These are phyloP conservation scores for Amaurobius ferox DNA, from an alignment of 2,888 invertebrate genomes.

Conservation along the genomic window DNA sequence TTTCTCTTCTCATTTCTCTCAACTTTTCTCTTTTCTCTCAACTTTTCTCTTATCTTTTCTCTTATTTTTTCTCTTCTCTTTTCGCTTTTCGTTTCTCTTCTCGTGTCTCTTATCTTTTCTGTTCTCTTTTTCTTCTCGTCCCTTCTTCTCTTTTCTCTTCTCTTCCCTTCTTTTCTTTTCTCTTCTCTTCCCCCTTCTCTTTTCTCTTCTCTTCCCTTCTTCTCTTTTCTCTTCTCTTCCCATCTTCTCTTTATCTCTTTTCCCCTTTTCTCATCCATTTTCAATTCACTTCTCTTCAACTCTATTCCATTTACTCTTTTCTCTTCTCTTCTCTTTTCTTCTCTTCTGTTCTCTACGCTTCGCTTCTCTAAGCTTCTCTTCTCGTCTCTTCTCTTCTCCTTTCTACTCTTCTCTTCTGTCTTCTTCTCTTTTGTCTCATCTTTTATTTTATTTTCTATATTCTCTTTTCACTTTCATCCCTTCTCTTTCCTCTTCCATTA, in stretches of 20 bases:
- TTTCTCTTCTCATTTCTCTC: not conserved
- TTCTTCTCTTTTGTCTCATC: not conserved
- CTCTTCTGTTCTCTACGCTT: not conserved
- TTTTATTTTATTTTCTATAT: no score
- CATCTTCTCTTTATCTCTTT: no score
- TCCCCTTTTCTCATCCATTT: not conserved
- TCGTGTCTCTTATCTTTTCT: not conserved
- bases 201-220: not conserved
- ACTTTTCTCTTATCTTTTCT: not conserved
- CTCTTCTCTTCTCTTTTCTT: not conserved
- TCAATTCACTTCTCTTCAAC: no score
- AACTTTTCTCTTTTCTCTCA: not conserved
- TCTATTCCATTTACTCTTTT: not conserved
- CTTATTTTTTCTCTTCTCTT: not conserved
- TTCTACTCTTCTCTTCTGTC: no score
- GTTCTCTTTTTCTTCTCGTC: not conserved
- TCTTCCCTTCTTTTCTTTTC: not conserved
- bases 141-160: not conserved
- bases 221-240: not conserved
- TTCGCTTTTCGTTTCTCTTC: not conserved
- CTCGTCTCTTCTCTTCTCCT: not conserved
- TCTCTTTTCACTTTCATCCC: no score
- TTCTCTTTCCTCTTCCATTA: no score
- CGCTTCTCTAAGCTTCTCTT: not conserved
- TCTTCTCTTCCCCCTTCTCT: not conserved